Base-by-base conservation (phyloP, 2,797 vertebrate species). In the Cyclura pinguis region DNA sequence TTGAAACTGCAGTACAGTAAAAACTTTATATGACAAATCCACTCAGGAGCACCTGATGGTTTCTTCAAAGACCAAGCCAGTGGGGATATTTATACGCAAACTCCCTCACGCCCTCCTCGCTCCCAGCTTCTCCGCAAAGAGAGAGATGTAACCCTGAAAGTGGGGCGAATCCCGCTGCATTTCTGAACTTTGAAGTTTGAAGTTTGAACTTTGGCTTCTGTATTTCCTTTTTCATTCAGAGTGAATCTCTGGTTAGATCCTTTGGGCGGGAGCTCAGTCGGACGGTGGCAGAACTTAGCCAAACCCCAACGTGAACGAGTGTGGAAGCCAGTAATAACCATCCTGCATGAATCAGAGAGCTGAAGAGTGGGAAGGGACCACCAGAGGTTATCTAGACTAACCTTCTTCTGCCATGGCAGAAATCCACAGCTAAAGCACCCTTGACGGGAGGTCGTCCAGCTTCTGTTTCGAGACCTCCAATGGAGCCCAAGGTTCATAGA, bases 1-100 rank as follows among this genome's bases (percentile, higher is more conserved):
- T 90, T 90, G 85, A 83, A 42, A 83, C 52, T 32, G 42, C n/a
- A 67, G 62, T 64, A 35, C 69, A 83, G 72, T 76, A 76, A 81
- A 62, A 86, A 64, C 57, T 76, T 83, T 76, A 82, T 77, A 29
- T 52, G 78, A 76, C 55, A 74, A 12, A 73, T 3, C n/a, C 69
- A 59, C 80, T 38, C 16, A 18, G 4, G 42, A 2, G 81, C 3
- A 32, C 42, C n/a, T n/a, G 32, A 16, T 16, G 5, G 47, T 6
- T 4, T 22, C 59, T 69, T 72, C 4, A 5, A 18, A 9, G 24
- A 72, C 47, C 1, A 0, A 57, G 50, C 14, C 14, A 3, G 47
- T 7, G 1, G 80, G 6, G 72, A 78, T 81, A 47, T 83, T 88
- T 59, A 47, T 32, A 52, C 8, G 32, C 6, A 14, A 29, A 76